Evolutionary conservation across 1,140 invertebrate species (phyloP).

Genomic region (Phenacoccus solenopsis): DNA sequence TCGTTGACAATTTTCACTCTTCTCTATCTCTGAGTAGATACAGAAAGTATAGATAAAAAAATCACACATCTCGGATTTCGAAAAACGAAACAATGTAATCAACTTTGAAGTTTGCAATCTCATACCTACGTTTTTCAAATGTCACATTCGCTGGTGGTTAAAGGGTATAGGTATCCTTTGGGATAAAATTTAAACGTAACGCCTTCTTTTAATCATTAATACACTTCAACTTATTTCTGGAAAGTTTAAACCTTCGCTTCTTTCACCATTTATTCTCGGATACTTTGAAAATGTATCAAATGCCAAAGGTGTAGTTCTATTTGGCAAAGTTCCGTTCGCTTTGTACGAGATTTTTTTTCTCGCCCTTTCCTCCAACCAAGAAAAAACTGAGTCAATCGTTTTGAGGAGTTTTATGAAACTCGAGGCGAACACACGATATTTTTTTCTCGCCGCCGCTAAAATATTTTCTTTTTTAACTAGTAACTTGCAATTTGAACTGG

Average conservation of each 20-base stretch:
- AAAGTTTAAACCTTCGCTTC: not conserved
- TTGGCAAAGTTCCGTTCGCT: not conserved
- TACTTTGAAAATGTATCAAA: slow-evolving; percentile 3
- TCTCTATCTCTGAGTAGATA: no score
- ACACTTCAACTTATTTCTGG: slow-evolving; percentile 1
- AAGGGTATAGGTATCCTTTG: not conserved
- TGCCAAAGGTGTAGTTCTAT: not conserved
- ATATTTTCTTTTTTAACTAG: no score
- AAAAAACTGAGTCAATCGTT: no score
- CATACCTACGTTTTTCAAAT: not conserved
- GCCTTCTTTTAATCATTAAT: slow-evolving; percentile 3
- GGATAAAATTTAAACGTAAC: not conserved
- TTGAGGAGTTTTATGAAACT: no score
- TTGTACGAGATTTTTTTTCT: not conserved
- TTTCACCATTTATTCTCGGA: not conserved
- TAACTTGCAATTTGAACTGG: no score
- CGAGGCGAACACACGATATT: no score
- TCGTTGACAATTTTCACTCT: no score
- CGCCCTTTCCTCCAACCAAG: no score
- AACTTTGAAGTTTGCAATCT: not conserved
- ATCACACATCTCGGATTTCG: no score
- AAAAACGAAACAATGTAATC: not conserved
- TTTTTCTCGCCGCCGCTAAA: no score
- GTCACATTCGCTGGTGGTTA: not conserved
- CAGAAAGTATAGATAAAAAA: no score